phyloP scores from a whole-genome alignment of 2,113 vertebrate species.

The Vulpes lagopus region DNA sequence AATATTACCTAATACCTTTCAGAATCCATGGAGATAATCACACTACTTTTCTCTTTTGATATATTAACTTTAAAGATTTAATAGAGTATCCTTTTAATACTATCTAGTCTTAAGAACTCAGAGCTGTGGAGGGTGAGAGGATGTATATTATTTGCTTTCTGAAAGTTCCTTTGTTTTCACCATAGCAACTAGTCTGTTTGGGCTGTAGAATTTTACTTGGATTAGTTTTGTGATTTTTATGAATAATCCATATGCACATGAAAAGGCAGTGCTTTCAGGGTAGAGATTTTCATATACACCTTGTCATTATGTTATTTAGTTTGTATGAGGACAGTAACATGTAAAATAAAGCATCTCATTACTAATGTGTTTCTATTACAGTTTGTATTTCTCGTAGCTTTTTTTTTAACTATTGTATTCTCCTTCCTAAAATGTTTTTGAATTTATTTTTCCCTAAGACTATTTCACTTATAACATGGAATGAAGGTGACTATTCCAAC shows the following conservation, averaged over 20 bases:
- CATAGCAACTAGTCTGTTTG: not conserved
- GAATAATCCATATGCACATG: not conserved
- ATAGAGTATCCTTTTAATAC: not conserved
- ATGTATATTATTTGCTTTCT: not conserved
- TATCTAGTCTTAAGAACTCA: not conserved
- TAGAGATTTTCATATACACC: not conserved
- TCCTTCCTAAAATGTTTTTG: constrained; percentile 51
- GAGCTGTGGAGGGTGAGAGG: not conserved
- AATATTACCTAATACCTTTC: not conserved
- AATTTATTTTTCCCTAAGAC: constrained; percentile 66
- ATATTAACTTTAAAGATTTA: not conserved
- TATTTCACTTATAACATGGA: constrained; percentile 52
- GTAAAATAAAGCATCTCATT: not conserved
- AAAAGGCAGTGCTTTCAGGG: not conserved
- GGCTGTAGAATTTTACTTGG: not conserved
- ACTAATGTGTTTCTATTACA: not conserved
- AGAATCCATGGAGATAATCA: not conserved
- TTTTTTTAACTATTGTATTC: not conserved
- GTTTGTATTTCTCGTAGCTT: not conserved
- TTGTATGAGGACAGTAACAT: not conserved
- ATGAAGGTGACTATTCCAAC: not conserved
- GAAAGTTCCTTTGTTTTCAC: constrained; percentile 17
- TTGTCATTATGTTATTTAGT: not conserved
- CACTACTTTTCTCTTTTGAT: not conserved
- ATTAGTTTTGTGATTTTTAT: constrained; percentile 7